Evolutionary conservation across 23 tunicate genomes (phyloP).

Genomic region (Styela clava): DNA sequence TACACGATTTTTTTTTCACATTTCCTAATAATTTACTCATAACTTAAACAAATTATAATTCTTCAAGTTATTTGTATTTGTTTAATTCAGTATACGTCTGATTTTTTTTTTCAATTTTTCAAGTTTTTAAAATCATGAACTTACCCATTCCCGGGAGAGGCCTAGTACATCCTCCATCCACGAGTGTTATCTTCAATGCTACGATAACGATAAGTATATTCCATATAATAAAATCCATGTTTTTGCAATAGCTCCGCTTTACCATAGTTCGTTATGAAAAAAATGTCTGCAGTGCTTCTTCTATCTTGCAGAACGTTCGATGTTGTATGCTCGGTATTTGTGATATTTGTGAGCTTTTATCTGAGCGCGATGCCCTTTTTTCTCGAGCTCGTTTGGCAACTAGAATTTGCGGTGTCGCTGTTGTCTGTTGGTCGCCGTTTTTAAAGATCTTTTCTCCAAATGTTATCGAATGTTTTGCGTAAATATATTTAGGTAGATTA

Average conservation of each 20-base stretch:
- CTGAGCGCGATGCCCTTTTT: background rate
- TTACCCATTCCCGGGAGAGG: background rate
- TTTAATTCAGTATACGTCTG: background rate
- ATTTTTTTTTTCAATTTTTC: too few species aligned
- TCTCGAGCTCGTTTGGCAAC: background rate
- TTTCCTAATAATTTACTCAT: too few species aligned
- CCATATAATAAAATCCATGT: background rate
- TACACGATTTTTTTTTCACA: too few species aligned
- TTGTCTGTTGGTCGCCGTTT: background rate
- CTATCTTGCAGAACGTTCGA: background rate
- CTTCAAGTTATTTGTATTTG: background rate
- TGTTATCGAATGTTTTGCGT: too few species aligned
- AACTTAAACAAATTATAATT: too few species aligned
- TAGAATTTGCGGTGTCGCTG: background rate
- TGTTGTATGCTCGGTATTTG: background rate
- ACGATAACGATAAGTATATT: background rate
- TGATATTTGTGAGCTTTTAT: background rate
- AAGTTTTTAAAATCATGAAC: background rate
- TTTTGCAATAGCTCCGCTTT: background rate
- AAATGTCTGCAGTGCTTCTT: background rate
- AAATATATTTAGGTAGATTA: too few species aligned
- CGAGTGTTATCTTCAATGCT: background rate
- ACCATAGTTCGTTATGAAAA: background rate
- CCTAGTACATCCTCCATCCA: background rate
- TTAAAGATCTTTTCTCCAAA: too few species aligned